Percentiles rank a stretch among this genome's conserved stretches.
These are phyloP conservation scores for Tauraco hartlaubi DNA, from an alignment of 2,797 vertebrate species.

Conservation along the genomic window DNA sequence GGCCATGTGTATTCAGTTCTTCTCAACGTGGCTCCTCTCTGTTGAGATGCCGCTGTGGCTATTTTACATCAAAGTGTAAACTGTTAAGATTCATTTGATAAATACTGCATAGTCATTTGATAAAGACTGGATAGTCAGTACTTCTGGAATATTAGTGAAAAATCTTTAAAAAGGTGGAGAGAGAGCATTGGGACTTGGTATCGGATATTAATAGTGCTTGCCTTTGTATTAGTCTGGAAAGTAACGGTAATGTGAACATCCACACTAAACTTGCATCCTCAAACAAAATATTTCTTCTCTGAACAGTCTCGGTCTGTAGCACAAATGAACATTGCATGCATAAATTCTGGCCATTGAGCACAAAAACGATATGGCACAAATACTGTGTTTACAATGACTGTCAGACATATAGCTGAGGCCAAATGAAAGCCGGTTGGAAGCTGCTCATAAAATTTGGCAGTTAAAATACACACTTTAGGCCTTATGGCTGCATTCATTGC, in stretches of 20 bases:
- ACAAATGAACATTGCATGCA: not conserved
- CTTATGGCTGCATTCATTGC: conserved; percentile 57
- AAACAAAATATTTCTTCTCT: not conserved
- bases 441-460: conserved; percentile 42
- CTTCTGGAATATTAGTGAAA: not conserved
- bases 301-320: not conserved
- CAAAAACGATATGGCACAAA: not conserved
- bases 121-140: not conserved
- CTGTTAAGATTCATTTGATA: not conserved
- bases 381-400: not conserved
- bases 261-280: not conserved
- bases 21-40: not conserved
- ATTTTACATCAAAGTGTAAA: not conserved
- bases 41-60: not conserved
- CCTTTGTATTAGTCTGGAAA: not conserved
- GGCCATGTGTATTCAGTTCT: not conserved
- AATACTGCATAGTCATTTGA: not conserved
- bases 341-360: not conserved
- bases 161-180: not conserved
- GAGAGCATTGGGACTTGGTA: not conserved
- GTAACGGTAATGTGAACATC: not conserved
- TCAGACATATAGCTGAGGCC: conserved; percentile 21
- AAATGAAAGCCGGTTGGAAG: conserved; percentile 49
- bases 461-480: conserved; percentile 49
- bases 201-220: not conserved